Evolutionary conservation across 2,888 invertebrate species (phyloP).

Genomic region (Meteorus cinctellus): DNA sequence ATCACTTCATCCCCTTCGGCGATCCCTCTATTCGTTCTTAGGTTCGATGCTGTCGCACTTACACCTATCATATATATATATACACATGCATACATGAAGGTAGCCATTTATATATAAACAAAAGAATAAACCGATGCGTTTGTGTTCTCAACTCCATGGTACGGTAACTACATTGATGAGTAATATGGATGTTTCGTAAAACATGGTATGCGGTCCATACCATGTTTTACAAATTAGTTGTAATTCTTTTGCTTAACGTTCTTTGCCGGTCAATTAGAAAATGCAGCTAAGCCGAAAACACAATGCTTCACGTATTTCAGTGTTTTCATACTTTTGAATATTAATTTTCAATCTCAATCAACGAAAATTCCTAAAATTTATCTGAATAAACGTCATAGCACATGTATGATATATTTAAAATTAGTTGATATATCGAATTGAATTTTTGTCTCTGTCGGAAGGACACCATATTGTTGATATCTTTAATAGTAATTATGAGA

Average conservation of each 20-base stretch:
- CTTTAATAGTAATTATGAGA: too few relatives aligned
- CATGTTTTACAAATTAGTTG: too few relatives aligned
- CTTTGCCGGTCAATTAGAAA: conserved; percentile 32
- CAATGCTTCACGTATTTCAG: neutral
- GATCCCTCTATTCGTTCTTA: conserved; percentile 51
- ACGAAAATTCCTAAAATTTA: too few relatives aligned
- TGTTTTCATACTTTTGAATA: neutral
- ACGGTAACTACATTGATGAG: conserved; percentile 50
- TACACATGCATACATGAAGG: neutral
- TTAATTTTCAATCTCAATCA: neutral
- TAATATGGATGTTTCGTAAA: conserved; percentile 52
- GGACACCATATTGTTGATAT: too few relatives aligned
- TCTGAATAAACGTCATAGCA: neutral
- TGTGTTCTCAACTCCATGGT: conserved; percentile 39
- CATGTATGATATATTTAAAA: neutral
- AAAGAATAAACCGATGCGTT: neutral
- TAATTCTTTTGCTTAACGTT: conserved; percentile 65
- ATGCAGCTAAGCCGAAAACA: neutral
- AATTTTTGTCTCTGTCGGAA: too few relatives aligned
- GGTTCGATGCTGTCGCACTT: conserved; percentile 42
- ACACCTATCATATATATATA: neutral
- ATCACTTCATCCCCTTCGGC: conserved; percentile 64
- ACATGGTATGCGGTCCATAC: conserved; percentile 49
- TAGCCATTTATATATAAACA: too few relatives aligned
- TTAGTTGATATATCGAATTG: too few relatives aligned